A percentile compares a stretch with the other conserved stretches of the same genome.
phyloP scores from a whole-genome alignment of 2,113 vertebrate genomes.

The Panthera uncia region DNA sequence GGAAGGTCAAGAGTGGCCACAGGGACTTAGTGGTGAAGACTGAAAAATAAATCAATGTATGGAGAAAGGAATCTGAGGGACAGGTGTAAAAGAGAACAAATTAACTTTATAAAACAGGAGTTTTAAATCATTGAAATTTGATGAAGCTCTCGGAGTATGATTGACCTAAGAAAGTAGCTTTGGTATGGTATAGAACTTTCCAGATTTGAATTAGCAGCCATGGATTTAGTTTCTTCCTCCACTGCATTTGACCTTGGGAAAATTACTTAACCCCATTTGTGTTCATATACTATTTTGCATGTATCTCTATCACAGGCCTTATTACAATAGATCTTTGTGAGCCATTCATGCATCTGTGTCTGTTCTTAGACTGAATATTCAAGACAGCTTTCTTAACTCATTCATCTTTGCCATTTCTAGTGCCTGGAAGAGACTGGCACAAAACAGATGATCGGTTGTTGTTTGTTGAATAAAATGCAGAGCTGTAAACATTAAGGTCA shows the following conservation, averaged over 20 bases:
- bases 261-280: neutral
- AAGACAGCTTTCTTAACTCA: neutral
- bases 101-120: neutral
- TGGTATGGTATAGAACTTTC: neutral
- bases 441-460: neutral
- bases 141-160: neutral
- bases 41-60: neutral
- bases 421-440: neutral
- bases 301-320: neutral
- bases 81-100: neutral
- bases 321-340: neutral
- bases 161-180: neutral
- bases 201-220: neutral
- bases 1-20: neutral
- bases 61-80: neutral
- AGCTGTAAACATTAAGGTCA: neutral
- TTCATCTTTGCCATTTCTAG: neutral
- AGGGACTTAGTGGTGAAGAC: neutral
- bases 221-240: neutral
- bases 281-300: neutral
- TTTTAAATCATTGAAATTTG: slow-evolving; percentile 27
- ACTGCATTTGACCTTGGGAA: neutral
- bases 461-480: slow-evolving; percentile 15
- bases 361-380: neutral
- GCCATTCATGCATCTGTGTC: neutral